Base-by-base conservation (phyloP, 2,113 vertebrate species). In the Tichodroma muraria region DNA sequence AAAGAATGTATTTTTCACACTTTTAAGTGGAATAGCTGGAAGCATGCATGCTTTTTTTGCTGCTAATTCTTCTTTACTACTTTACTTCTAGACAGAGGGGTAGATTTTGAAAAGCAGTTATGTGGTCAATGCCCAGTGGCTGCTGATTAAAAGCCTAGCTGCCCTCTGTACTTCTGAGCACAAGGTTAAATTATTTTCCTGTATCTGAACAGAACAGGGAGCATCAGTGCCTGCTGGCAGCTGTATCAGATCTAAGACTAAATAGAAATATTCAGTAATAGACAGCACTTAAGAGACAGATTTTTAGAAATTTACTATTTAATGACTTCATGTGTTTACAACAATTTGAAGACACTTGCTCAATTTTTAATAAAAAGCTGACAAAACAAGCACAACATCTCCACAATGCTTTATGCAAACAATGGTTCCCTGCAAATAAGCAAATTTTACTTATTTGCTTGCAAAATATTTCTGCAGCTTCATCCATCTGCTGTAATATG, bases 281-380 rank as follows among this genome's bases (percentile, higher is more conserved):
- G 56, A 87, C 8, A 80, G 53, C 2, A 9, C 77, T 50, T 42
- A 47, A 57, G 15, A 89, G 13, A 65, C 6, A 12, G 27, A 54
- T 23, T 52, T 94, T 75, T 65, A n/a, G 76, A 95, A 94, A 90
- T 71, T 53, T 61, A 75, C 64, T 71, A 33, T 80, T 93, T 93
- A 83, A 81, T 83, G 85, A 76, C 49, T 83, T 72, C 37, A 53
- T 64, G 6, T 90, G 53, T 91, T 90, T 91, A 93, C 40, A 97
- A 52, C 17, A 70, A 85, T 70, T 80, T 66, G 75, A 91, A 95
- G 56, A 80, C 33, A 68, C 22, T 84, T 77, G 33, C 76, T 94
- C 72, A 89, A 95, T 90, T 94, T 90, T 88, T 83, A 91, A 95
- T 81, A 86, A 54, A 52, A 80, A 92, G 42, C 59, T 91, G 70